Conservation (phyloP, 2,888 invertebrate genomes). For the Pseudococcus jackbeardsleyi region DNA sequence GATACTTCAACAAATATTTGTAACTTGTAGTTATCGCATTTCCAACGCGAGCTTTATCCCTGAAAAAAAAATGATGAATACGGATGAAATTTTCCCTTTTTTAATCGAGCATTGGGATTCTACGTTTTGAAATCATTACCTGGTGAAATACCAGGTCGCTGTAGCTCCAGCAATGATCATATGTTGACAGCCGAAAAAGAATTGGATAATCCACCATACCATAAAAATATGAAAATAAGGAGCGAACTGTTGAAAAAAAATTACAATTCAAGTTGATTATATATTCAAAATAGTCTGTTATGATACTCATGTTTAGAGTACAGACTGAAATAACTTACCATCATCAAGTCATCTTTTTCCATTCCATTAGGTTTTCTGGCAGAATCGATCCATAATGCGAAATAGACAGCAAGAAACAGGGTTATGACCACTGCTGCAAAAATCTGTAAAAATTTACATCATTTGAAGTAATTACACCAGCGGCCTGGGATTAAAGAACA, state of each 20-base stretch:
- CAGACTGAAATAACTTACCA: not conserved
- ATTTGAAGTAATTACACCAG: not conserved
- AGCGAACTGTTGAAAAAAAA: slow-evolving; percentile 69
- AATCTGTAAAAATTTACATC: not conserved
- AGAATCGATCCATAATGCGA: slow-evolving; percentile 1
- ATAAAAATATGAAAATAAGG: slow-evolving; percentile 74
- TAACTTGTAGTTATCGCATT: slow-evolving; percentile 72
- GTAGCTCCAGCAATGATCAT: slow-evolving; percentile 78
- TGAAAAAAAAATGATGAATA: slow-evolving; percentile 67
- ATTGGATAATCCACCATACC: slow-evolving; percentile 77
- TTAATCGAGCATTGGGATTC: not conserved
- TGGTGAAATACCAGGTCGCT: slow-evolving; percentile 77
- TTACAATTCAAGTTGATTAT: not conserved
- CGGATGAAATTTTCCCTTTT: too few species aligned
- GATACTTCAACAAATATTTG: slow-evolving; percentile 75
- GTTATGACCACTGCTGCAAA: not conserved
- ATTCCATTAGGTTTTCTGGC: not conserved
- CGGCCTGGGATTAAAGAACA: too few species aligned
- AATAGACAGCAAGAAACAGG: not conserved
- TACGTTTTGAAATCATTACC: not conserved
- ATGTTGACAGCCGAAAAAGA: slow-evolving; percentile 78
- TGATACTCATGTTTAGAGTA: too few species aligned
- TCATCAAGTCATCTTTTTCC: not conserved
- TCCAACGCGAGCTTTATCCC: slow-evolving; percentile 71
- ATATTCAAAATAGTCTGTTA: not conserved